Percentiles rank a stretch among this genome's conserved stretches.
Evolutionary conservation across 2,113 vertebrate genomes (phyloP).

Genomic region (Diglossa brunneiventris): DNA sequence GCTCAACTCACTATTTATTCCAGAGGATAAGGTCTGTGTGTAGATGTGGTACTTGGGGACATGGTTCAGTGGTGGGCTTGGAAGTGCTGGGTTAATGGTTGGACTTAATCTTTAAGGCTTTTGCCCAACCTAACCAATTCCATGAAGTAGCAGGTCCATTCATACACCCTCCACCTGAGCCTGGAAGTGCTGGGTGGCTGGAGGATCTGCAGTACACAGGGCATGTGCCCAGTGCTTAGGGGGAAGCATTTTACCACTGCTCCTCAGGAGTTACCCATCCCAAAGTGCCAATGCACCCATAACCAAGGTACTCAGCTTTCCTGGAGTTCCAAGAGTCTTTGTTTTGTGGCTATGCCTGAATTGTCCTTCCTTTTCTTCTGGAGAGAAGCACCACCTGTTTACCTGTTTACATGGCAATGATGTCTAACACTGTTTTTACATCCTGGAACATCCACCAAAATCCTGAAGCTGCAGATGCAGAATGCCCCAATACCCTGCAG

Average conservation of each 20-base stretch:
- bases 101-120: not conserved
- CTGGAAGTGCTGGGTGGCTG: not conserved
- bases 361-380: not conserved
- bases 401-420: not conserved
- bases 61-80: not conserved
- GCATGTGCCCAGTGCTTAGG: not conserved
- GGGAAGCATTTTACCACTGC: not conserved
- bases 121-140: not conserved
- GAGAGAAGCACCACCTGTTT: not conserved
- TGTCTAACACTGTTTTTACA: not conserved
- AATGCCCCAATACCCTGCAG: not conserved
- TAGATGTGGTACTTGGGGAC: not conserved
- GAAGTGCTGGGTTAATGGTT: not conserved
- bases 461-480: not conserved
- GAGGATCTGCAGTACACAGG: fast-evolving
- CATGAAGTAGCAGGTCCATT: not conserved
- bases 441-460: not conserved
- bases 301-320: not conserved
- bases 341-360: not conserved
- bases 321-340: not conserved
- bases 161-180: not conserved
- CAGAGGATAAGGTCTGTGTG: not conserved
- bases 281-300: not conserved
- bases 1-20: not conserved
- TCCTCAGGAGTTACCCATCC: not conserved